Evolutionary conservation across 2,797 vertebrate genomes (phyloP).

Genomic region (Vireo griseus): DNA sequence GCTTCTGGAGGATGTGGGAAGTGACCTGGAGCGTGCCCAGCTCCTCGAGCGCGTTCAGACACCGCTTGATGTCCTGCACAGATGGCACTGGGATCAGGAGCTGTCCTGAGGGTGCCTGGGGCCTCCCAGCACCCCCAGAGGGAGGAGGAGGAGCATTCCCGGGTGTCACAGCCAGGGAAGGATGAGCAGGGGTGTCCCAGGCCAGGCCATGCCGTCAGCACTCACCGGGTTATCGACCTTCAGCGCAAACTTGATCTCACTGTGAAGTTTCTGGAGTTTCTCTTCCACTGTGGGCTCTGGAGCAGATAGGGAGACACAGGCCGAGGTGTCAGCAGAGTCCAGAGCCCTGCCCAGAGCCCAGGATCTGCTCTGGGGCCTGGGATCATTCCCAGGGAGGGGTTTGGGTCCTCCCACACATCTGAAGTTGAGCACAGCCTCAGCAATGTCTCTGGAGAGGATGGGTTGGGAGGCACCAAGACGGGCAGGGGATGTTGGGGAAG

Average conservation of each 20-base stretch:
- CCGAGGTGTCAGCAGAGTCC: rapidly evolving
- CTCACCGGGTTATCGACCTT: constrained; percentile 98
- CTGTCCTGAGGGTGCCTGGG: not conserved
- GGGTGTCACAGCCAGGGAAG: rapidly evolving
- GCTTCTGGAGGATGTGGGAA: constrained; percentile 95
- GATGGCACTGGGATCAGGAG: not conserved
- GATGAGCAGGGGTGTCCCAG: not conserved
- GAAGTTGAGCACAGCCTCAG: not conserved
- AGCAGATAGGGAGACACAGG: not conserved
- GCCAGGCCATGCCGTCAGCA: rapidly evolving
- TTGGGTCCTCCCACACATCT: not conserved
- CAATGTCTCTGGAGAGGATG: not conserved
- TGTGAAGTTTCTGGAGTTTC: constrained; percentile 94
- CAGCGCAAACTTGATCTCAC: constrained; percentile 94
- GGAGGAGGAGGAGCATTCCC: not conserved
- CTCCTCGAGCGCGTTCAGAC: constrained; percentile 88
- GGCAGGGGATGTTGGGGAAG: not conserved
- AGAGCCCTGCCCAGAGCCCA: not conserved
- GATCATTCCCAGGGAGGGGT: not conserved
- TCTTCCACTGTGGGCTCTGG: constrained; percentile 90
- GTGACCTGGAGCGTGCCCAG: constrained; percentile 91
- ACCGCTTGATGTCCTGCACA: constrained; percentile 89
- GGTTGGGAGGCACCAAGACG: not conserved
- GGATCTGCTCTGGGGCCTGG: not conserved
- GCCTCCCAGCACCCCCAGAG: not conserved